A percentile compares a stretch with the other conserved stretches of the same genome.
These are phyloP conservation scores for Acheta domesticus DNA, from an alignment of 2,888 invertebrate genomes.

Conservation along the genomic window DNA sequence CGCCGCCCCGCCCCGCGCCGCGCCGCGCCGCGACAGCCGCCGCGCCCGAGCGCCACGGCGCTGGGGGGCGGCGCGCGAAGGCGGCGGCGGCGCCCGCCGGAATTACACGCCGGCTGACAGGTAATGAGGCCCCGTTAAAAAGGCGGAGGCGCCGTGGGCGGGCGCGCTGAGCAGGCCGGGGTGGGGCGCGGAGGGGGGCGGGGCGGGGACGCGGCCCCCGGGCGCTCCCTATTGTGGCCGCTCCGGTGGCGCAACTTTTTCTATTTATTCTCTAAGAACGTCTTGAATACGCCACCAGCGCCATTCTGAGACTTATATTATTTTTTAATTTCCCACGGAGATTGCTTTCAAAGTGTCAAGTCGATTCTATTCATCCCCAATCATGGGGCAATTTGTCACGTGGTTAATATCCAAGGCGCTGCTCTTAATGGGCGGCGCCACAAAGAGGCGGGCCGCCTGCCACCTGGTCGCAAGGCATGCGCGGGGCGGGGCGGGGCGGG, in stretches of 20 bases:
- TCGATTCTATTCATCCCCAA: constrained; percentile 18
- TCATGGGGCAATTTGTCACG: constrained; percentile 23
- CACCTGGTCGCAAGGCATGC: not conserved
- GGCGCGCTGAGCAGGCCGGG: not conserved
- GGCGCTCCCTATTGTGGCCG: not conserved
- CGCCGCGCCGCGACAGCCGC: not conserved
- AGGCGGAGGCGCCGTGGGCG: not conserved
- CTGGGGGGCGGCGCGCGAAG: not conserved
- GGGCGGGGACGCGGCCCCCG: constrained; percentile 5
- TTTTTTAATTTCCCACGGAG: constrained; percentile 37
- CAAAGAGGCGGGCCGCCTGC: not conserved
- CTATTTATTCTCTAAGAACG: constrained; percentile 9
- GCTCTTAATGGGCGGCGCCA: constrained; percentile 9
- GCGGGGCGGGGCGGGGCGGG: not conserved
- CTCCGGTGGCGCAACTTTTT: constrained; percentile 1
- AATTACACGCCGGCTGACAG: not conserved
- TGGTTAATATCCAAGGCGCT: constrained; percentile 18
- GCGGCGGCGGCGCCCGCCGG: not conserved
- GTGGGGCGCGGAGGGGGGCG: not conserved
- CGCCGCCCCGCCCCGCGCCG: not conserved
- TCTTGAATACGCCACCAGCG: constrained; percentile 18
- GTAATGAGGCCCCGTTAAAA: not conserved
- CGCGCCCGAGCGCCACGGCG: not conserved
- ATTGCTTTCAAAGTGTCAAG: constrained; percentile 33
- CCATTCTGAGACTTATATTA: constrained; percentile 33